Conservation (phyloP, 2,888 invertebrate species). For the Hipparchia semele region DNA sequence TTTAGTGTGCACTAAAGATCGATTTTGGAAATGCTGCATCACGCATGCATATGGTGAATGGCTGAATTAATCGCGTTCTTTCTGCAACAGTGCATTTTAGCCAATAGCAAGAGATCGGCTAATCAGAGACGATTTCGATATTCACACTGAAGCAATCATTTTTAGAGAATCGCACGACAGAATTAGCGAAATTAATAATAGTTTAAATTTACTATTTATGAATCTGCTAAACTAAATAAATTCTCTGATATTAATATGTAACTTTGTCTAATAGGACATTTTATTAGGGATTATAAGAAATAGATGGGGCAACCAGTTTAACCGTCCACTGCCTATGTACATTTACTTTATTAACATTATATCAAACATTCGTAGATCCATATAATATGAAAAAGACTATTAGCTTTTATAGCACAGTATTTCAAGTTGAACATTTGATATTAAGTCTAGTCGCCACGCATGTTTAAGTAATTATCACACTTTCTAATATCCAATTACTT, state of each 20-base stretch:
- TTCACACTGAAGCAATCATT: too few species aligned
- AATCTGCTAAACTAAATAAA: neutral
- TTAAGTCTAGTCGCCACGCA: slow-evolving; percentile 7
- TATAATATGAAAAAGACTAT: neutral
- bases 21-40: too few species aligned
- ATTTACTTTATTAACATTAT: slow-evolving; percentile 21
- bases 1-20: too few species aligned
- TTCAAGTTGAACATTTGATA: neutral
- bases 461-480: neutral
- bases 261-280: neutral
- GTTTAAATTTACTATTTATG: neutral
- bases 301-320: slow-evolving; percentile 34
- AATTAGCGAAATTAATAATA: too few species aligned
- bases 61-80: too few species aligned
- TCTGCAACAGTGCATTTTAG: too few species aligned
- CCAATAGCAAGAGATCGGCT: too few species aligned
- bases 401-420: neutral
- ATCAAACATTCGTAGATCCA: slow-evolving; percentile 11
- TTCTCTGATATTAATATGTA: neutral
- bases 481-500: neutral
- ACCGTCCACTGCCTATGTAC: slow-evolving; percentile 40
- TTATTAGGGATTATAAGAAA: neutral
- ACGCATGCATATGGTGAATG: too few species aligned
- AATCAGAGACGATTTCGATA: too few species aligned
- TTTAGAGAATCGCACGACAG: too few species aligned